phyloP scores from a whole-genome alignment of 1,140 invertebrate species.

The Drosophila carrolli region DNA sequence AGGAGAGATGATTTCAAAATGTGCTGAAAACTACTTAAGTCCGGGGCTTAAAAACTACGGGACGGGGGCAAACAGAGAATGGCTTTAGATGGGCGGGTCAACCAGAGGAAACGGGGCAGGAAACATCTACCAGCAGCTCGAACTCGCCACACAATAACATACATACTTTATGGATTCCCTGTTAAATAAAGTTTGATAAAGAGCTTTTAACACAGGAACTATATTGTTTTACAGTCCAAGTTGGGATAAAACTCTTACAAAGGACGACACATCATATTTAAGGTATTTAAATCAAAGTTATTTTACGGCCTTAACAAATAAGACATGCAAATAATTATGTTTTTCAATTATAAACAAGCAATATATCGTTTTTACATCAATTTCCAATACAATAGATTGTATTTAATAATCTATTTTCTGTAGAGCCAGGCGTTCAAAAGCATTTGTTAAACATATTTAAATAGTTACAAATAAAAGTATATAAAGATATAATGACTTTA shows the following conservation, averaged over 20 bases:
- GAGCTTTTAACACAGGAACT: conserved; percentile 31
- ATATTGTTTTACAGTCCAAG: conserved; percentile 9
- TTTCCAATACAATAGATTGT: too few relatives aligned
- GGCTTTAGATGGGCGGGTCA: conserved; percentile 19
- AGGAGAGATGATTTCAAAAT: conserved; percentile 67
- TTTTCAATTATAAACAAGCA: too few relatives aligned
- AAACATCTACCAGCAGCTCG: conserved; percentile 41
- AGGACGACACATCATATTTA: not conserved
- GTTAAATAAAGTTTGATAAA: conserved; percentile 26
- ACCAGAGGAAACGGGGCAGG: conserved; percentile 17
- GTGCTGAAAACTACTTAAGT: conserved; percentile 72
- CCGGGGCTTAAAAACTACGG: conserved; percentile 29
- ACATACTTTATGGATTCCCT: conserved; percentile 29
- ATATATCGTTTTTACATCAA: too few relatives aligned
- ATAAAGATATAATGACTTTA: too few relatives aligned
- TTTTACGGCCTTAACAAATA: too few relatives aligned
- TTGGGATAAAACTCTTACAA: not conserved
- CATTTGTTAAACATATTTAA: too few relatives aligned
- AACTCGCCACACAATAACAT: conserved; percentile 30
- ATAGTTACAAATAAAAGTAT: too few relatives aligned
- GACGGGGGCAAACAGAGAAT: not conserved
- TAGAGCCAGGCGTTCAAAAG: too few relatives aligned
- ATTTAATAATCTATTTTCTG: too few relatives aligned
- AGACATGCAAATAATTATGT: too few relatives aligned
- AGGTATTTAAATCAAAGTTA: too few relatives aligned